phyloP scores from a whole-genome alignment of 1,140 invertebrate genomes.

The Drosophila melanogaster region DNA sequence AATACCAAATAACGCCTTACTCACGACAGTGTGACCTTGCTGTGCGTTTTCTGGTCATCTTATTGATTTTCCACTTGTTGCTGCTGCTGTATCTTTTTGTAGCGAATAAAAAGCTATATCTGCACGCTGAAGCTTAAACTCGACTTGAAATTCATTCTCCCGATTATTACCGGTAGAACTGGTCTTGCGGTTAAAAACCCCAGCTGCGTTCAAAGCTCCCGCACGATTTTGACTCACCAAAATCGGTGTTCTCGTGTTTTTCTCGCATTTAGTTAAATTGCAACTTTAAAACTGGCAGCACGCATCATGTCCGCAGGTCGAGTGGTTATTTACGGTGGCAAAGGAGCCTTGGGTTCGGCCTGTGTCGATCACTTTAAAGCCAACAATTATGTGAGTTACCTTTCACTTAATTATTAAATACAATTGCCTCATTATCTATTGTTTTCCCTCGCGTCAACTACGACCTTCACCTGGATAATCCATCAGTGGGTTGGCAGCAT shows the following conservation, averaged over 20 bases:
- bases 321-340: constrained; percentile 96
- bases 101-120: constrained; percentile 15
- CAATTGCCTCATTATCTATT: constrained; percentile 37
- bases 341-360: constrained; percentile 95
- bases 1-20: constrained; percentile 13
- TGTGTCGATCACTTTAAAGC: constrained; percentile 95
- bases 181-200: constrained; percentile 37
- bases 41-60: background rate
- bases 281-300: constrained; percentile 70
- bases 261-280: constrained; percentile 49
- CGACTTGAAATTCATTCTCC: constrained; percentile 27
- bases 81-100: background rate
- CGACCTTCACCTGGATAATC: constrained; percentile 43
- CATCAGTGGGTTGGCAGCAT: constrained; percentile 95
- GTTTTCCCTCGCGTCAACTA: constrained; percentile 10
- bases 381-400: constrained; percentile 92
- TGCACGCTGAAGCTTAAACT: constrained; percentile 29
- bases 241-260: constrained; percentile 17
- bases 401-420: constrained; percentile 52
- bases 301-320: constrained; percentile 86
- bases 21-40: constrained; percentile 1
- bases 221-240: constrained; percentile 45
- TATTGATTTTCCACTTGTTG: constrained; percentile 47
- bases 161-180: constrained; percentile 43
- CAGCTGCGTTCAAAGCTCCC: constrained; percentile 28